phyloP scores from a whole-genome alignment of 2,888 invertebrate genomes.

The Hartigia nigra region DNA sequence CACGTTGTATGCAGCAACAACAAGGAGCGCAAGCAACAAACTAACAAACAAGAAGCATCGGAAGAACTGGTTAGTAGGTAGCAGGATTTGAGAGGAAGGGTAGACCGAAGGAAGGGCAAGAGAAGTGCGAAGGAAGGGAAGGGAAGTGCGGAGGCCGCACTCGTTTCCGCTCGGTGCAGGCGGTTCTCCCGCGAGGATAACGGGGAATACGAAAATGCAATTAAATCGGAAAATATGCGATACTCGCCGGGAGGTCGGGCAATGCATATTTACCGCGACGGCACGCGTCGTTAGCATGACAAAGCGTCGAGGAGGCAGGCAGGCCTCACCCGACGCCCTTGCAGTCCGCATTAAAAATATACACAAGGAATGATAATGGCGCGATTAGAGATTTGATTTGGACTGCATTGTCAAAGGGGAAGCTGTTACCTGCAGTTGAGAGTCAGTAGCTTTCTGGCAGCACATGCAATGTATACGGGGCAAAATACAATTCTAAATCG shows the following conservation, averaged over 20 bases:
- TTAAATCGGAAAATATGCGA: constrained; percentile 63
- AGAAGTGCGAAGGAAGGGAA: no score
- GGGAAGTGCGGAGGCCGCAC: neutral
- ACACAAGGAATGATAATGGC: neutral
- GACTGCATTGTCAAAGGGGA: neutral
- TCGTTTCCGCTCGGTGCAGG: neutral
- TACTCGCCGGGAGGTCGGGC: constrained; percentile 30
- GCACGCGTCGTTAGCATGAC: constrained; percentile 62
- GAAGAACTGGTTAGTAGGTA: neutral
- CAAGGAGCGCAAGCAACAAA: neutral
- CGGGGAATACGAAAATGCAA: constrained; percentile 62
- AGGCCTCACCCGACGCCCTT: neutral
- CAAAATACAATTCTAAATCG: neutral
- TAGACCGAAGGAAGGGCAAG: no score
- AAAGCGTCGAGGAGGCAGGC: constrained; percentile 41
- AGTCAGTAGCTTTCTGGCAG: neutral
- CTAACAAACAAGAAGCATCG: neutral
- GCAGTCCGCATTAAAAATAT: neutral
- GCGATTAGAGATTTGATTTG: neutral
- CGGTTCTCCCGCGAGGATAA: constrained; percentile 10
- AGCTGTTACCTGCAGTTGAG: neutral
- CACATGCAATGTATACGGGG: no score
- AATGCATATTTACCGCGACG: constrained; percentile 59
- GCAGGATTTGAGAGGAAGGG: neutral
- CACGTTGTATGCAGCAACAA: neutral